Conservation (phyloP, 2,888 invertebrate species). For the Biston betularia region DNA sequence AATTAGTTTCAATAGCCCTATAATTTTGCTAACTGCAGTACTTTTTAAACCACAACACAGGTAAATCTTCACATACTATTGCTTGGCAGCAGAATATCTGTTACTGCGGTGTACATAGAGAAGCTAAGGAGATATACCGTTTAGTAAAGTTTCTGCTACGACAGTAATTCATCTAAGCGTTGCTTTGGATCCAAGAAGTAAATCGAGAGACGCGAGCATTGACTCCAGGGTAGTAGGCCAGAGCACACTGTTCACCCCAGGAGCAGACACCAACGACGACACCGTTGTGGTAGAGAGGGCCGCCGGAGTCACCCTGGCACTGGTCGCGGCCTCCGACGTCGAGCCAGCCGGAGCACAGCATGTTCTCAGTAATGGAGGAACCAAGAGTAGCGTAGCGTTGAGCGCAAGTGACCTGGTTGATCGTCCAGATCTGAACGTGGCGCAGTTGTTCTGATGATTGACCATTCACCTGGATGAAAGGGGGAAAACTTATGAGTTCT, state of each 20-base stretch:
- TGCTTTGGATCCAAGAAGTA: slow-evolving; percentile 53
- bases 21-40: too few species aligned
- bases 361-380: slow-evolving; percentile 38
- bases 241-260: slow-evolving; percentile 51
- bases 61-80: too few species aligned
- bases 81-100: too few species aligned
- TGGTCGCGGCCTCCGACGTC: slow-evolving; percentile 56
- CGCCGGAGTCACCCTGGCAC: slow-evolving; percentile 58
- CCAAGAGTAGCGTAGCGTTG: slow-evolving; percentile 42
- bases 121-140: too few species aligned
- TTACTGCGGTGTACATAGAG: too few species aligned
- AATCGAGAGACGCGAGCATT: slow-evolving; percentile 50
- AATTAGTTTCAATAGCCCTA: too few species aligned
- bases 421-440: slow-evolving; percentile 54
- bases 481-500: background rate
- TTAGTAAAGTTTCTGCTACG: too few species aligned
- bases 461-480: slow-evolving; percentile 34
- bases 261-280: slow-evolving; percentile 55
- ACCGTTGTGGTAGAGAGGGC: slow-evolving; percentile 55
- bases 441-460: slow-evolving; percentile 46
- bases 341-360: slow-evolving; percentile 52
- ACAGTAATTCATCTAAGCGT: slow-evolving; percentile 6
- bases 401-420: slow-evolving; percentile 50
- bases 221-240: slow-evolving; percentile 49
- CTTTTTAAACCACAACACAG: too few species aligned